Evolutionary conservation across 2,797 vertebrate species (phyloP).

Genomic region (Clangula hyemalis): DNA sequence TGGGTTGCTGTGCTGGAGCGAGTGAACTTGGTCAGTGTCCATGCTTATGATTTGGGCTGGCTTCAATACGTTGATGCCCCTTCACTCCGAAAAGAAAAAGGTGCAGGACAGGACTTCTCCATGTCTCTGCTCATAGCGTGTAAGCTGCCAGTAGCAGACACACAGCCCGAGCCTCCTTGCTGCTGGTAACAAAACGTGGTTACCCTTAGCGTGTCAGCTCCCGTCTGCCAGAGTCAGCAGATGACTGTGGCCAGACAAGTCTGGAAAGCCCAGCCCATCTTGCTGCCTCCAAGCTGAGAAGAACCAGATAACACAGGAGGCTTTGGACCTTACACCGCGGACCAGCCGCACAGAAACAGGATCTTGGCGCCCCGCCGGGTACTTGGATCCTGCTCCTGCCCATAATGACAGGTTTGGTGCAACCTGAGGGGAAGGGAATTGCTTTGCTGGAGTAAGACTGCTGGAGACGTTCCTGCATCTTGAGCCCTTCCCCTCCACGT

Average conservation of each 20-base stretch:
- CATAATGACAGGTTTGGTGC: background rate
- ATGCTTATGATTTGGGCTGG: background rate
- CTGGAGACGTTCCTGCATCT: background rate
- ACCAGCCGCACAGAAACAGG: background rate
- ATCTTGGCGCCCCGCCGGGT: background rate
- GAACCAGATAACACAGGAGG: background rate
- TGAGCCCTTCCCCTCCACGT: accelerated
- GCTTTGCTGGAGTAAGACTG: background rate
- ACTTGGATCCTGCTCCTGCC: background rate
- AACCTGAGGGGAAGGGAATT: accelerated
- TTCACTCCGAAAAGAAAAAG: background rate
- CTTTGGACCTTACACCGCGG: background rate
- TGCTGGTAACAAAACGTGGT: background rate
- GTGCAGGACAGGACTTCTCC: background rate
- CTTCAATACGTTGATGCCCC: background rate
- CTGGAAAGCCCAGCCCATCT: background rate
- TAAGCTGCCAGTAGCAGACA: background rate
- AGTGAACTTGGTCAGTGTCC: background rate
- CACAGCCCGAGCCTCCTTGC: background rate
- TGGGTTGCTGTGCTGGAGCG: accelerated
- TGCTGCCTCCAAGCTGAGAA: accelerated
- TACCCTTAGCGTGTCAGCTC: background rate
- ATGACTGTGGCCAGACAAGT: background rate
- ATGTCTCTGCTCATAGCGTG: background rate
- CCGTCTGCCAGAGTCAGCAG: background rate